Conservation (phyloP, 2,113 vertebrate species). For the Carassius gibelio region DNA sequence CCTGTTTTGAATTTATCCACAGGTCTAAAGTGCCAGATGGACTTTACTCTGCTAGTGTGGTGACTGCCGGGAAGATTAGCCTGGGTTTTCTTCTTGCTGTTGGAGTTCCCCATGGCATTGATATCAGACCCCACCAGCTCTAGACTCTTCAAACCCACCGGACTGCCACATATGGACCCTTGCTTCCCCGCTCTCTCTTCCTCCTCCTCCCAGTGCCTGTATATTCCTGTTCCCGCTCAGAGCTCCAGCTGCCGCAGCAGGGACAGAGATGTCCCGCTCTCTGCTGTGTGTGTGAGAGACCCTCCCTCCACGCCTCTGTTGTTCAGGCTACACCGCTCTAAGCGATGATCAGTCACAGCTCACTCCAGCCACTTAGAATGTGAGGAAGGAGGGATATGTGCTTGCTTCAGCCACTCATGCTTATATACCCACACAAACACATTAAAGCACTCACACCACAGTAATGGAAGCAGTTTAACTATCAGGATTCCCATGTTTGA, state of each 20-base stretch:
- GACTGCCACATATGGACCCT: slow-evolving; percentile 43
- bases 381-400: slow-evolving; percentile 54
- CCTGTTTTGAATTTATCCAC: slow-evolving; percentile 78
- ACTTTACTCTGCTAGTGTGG: slow-evolving; percentile 64
- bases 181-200: background rate
- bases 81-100: slow-evolving; percentile 82
- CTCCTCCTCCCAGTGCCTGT: slow-evolving; percentile 2
- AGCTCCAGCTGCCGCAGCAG: slow-evolving; percentile 56
- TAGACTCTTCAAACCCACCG: slow-evolving; percentile 43
- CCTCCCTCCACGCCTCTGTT: slow-evolving; percentile 34
- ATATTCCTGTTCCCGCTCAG: slow-evolving; percentile 10
- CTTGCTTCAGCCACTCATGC: slow-evolving; percentile 24
- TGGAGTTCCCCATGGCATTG: slow-evolving; percentile 84
- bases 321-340: slow-evolving; percentile 56
- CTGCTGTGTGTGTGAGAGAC: slow-evolving; percentile 39
- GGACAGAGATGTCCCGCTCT: slow-evolving; percentile 61
- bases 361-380: slow-evolving; percentile 46
- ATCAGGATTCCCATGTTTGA: slow-evolving; percentile 10
- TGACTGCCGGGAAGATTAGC: slow-evolving; percentile 21
- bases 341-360: slow-evolving; percentile 54
- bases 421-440: slow-evolving; percentile 43
- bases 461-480: slow-evolving; percentile 22
- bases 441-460: slow-evolving; percentile 31
- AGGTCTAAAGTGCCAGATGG: slow-evolving; percentile 80
- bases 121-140: slow-evolving; percentile 44